phyloP scores from a whole-genome alignment of 2,113 vertebrate species.

The Murina feae region DNA sequence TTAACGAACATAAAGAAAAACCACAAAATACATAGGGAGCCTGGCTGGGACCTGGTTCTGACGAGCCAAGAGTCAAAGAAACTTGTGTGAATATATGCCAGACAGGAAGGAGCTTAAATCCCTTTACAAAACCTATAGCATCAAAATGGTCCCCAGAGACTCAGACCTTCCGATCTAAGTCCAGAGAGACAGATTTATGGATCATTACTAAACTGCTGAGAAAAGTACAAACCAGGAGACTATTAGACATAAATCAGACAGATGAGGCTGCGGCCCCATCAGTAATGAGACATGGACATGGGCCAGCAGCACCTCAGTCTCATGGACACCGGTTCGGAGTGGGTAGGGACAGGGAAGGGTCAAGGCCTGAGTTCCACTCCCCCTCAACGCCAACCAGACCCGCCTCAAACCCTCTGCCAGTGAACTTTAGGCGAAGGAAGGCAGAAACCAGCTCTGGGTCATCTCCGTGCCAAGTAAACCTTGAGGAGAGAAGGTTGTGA shows the following conservation, averaged over 20 bases:
- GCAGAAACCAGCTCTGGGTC: neutral
- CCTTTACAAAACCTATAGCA: slow-evolving; percentile 30
- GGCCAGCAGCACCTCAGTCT: neutral
- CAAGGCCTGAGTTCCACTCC: neutral
- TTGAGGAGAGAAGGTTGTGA: rapidly evolving
- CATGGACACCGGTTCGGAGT: rapidly evolving
- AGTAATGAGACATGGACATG: neutral
- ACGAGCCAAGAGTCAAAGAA: neutral
- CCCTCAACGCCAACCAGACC: neutral
- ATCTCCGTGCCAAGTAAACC: rapidly evolving
- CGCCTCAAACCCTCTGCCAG: neutral
- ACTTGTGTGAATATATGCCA: neutral
- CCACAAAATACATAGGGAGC: no score
- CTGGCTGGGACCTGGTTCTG: neutral
- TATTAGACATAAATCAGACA: slow-evolving; percentile 62
- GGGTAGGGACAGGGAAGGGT: neutral
- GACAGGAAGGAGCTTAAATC: neutral
- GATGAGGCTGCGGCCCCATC: neutral
- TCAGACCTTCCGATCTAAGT: slow-evolving; percentile 43
- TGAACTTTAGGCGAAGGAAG: neutral
- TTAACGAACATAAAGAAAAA: neutral
- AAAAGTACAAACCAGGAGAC: slow-evolving; percentile 56
- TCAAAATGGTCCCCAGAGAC: slow-evolving; percentile 33
- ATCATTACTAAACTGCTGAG: slow-evolving; percentile 64
- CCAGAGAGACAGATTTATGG: slow-evolving; percentile 59